Evolutionary conservation across 2,113 vertebrate species (phyloP).

Genomic region (Bagarius yarrelli): DNA sequence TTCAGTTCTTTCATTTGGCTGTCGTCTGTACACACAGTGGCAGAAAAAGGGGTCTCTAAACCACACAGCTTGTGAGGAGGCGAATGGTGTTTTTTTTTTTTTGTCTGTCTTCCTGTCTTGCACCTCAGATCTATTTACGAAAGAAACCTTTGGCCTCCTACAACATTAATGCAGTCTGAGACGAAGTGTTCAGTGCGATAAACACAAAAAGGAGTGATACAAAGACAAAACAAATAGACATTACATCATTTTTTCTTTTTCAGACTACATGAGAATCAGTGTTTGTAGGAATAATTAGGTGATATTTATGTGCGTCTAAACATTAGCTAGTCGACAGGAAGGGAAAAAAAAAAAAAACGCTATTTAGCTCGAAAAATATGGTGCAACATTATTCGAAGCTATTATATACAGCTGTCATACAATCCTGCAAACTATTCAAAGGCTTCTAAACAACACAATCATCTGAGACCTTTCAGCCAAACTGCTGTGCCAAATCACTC

Average conservation of each 20-base stretch:
- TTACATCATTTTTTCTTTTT: not conserved
- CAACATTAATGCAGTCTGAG: not conserved
- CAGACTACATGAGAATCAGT: not conserved
- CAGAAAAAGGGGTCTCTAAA: constrained; percentile 31
- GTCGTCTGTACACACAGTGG: constrained; percentile 28
- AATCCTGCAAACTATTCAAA: not conserved
- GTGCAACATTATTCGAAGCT: constrained; percentile 6
- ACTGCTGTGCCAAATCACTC: not conserved
- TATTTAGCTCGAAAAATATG: not conserved
- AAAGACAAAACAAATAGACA: not conserved
- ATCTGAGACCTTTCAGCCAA: not conserved
- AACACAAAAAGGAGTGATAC: not conserved
- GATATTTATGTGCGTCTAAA: not conserved
- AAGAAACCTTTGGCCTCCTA: constrained; percentile 27
- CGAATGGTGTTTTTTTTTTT: not conserved
- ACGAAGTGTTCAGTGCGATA: constrained; percentile 3
- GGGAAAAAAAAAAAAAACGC: no score
- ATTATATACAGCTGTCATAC: not conserved
- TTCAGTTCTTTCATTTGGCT: constrained; percentile 33
- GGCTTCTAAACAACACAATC: not conserved
- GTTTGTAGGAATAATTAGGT: not conserved
- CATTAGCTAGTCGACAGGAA: not conserved
- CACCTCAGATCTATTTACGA: constrained; percentile 43
- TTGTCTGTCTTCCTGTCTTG: constrained; percentile 34
- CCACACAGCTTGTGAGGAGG: constrained; percentile 44